Conservation (phyloP, 2,888 invertebrate species). For the Erebia ligea region DNA sequence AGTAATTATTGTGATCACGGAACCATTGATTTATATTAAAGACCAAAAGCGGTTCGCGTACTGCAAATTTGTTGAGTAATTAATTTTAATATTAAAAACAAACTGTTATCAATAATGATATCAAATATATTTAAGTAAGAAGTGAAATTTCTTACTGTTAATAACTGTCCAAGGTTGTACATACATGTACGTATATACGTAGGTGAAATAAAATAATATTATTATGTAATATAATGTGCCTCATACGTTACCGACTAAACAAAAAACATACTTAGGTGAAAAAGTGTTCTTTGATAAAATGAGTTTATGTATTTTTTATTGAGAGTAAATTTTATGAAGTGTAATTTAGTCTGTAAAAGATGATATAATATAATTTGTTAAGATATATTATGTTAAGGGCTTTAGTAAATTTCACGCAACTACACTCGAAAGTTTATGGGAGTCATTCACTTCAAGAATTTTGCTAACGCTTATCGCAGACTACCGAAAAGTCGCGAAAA, state of each 20-base stretch:
- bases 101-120: slow-evolving; percentile 44
- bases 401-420: slow-evolving; percentile 57
- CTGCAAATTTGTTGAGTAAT: slow-evolving; percentile 65
- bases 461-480: not conserved
- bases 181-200: slow-evolving; percentile 39
- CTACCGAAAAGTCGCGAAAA: not conserved
- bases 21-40: slow-evolving; percentile 74
- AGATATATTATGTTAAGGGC: slow-evolving; percentile 67
- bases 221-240: slow-evolving; percentile 68
- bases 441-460: slow-evolving; percentile 24
- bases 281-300: slow-evolving; percentile 75
- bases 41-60: slow-evolving; percentile 67
- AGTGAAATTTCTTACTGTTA: slow-evolving; percentile 34
- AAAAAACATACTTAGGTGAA: slow-evolving; percentile 69
- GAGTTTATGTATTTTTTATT: slow-evolving; percentile 80
- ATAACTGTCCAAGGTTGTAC: slow-evolving; percentile 39
- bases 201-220: slow-evolving; percentile 28
- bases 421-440: slow-evolving; percentile 37
- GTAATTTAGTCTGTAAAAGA: slow-evolving; percentile 78
- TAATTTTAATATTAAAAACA: slow-evolving; percentile 46
- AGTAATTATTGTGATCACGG: slow-evolving; percentile 71
- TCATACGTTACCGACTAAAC: slow-evolving; percentile 78
- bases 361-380: slow-evolving; percentile 81
- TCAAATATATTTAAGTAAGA: slow-evolving; percentile 35
- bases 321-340: slow-evolving; percentile 75